Evolutionary conservation across 2,113 vertebrate species (phyloP).

Genomic region (Acrocephalus kingi): DNA sequence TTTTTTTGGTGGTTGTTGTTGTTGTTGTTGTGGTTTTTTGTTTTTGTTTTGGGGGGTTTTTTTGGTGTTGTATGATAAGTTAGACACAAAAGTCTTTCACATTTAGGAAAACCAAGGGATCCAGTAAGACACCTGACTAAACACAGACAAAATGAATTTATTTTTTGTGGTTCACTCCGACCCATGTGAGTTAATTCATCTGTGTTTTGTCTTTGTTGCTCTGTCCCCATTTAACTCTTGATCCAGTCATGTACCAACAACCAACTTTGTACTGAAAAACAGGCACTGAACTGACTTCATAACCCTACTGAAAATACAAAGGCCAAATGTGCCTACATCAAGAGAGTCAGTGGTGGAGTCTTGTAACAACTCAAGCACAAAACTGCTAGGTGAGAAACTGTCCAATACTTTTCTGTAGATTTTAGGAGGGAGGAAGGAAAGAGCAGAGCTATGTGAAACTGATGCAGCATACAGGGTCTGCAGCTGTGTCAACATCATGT

Average conservation of each 20-base stretch:
- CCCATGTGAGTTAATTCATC: not conserved
- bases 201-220: not conserved
- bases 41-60: too few species aligned
- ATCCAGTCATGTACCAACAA: not conserved
- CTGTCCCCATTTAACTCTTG: not conserved
- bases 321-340: not conserved
- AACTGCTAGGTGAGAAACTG: not conserved
- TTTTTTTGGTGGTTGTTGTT: too few species aligned
- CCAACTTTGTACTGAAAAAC: not conserved
- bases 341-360: not conserved
- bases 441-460: conserved; percentile 14
- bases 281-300: not conserved
- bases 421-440: not conserved
- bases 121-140: not conserved
- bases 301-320: not conserved
- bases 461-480: not conserved
- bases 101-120: not conserved
- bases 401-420: not conserved
- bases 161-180: not conserved
- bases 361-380: not conserved
- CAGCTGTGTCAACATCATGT: conserved; percentile 55
- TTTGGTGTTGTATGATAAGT: not conserved
- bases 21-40: too few species aligned
- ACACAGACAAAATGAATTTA: not conserved
- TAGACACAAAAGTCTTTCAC: not conserved